Percentiles rank a stretch among this genome's conserved stretches.
Evolutionary conservation across 2,113 vertebrate species (phyloP).

Genomic region (Lophotis ruficrista): DNA sequence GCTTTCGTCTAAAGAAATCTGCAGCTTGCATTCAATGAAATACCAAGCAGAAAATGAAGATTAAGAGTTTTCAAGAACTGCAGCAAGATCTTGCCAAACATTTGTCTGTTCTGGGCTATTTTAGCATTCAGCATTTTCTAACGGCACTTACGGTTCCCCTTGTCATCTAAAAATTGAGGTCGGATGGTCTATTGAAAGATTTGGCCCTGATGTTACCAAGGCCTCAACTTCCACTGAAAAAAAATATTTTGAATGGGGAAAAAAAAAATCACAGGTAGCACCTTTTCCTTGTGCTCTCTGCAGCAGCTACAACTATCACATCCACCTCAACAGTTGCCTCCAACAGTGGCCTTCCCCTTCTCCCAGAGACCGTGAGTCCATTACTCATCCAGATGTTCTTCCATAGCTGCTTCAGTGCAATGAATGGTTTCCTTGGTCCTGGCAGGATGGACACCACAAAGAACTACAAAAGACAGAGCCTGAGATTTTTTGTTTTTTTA

Average conservation of each 20-base stretch:
- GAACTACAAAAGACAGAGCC: accelerated
- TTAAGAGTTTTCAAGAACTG: not conserved
- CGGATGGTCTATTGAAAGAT: not conserved
- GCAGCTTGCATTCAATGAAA: not conserved
- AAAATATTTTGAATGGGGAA: not conserved
- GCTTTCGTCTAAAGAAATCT: not conserved
- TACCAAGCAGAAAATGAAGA: not conserved
- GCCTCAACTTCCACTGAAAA: not conserved
- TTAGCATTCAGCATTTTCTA: not conserved
- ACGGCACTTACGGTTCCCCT: not conserved
- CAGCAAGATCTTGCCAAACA: not conserved
- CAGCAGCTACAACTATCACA: not conserved
- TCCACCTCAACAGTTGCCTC: not conserved
- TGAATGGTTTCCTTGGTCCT: not conserved
- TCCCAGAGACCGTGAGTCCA: not conserved
- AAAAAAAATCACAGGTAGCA: not conserved
- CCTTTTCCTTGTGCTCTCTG: not conserved
- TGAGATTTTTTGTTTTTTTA: not conserved
- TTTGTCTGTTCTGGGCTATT: not conserved
- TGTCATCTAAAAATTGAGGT: not conserved
- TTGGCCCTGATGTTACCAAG: not conserved
- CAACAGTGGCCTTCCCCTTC: not conserved
- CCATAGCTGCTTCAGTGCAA: not conserved
- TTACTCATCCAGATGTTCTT: not conserved
- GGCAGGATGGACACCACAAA: not conserved